phyloP scores from a whole-genome alignment of 2,797 vertebrate genomes.

The Ambastaia sidthimunki region DNA sequence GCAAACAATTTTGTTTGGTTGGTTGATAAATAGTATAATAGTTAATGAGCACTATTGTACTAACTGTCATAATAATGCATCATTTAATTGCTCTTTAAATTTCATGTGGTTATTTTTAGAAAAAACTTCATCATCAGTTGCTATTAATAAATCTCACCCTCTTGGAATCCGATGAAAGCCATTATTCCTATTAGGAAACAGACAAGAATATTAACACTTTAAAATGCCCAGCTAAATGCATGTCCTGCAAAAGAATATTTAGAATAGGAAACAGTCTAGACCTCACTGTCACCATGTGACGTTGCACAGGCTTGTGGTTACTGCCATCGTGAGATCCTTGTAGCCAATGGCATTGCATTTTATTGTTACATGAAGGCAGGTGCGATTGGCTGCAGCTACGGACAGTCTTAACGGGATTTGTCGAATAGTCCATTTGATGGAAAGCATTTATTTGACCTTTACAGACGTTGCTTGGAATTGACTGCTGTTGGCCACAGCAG shows the following conservation, averaged over 20 bases:
- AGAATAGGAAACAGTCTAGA: constrained; percentile 61
- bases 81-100: not conserved
- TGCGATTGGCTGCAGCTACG: constrained; percentile 73
- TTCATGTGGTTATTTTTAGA: not conserved
- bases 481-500: constrained; percentile 66
- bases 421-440: constrained; percentile 62
- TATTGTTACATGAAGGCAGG: constrained; percentile 69
- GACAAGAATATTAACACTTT: constrained; percentile 20
- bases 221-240: not conserved
- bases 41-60: not conserved
- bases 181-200: constrained; percentile 80
- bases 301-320: constrained; percentile 78
- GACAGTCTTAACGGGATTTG: constrained; percentile 61
- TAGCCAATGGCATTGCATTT: constrained; percentile 80
- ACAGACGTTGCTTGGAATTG: constrained; percentile 62
- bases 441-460: constrained; percentile 58
- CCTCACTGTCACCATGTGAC: constrained; percentile 89
- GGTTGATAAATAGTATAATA: no score
- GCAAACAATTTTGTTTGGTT: no score
- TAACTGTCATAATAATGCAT: constrained; percentile 2
- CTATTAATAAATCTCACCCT: constrained; percentile 78
- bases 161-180: constrained; percentile 86
- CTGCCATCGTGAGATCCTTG: constrained; percentile 80
- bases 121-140: not conserved
- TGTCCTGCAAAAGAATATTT: not conserved